phyloP scores from a whole-genome alignment of 2,113 vertebrate genomes.

The Bubo scandiacus region DNA sequence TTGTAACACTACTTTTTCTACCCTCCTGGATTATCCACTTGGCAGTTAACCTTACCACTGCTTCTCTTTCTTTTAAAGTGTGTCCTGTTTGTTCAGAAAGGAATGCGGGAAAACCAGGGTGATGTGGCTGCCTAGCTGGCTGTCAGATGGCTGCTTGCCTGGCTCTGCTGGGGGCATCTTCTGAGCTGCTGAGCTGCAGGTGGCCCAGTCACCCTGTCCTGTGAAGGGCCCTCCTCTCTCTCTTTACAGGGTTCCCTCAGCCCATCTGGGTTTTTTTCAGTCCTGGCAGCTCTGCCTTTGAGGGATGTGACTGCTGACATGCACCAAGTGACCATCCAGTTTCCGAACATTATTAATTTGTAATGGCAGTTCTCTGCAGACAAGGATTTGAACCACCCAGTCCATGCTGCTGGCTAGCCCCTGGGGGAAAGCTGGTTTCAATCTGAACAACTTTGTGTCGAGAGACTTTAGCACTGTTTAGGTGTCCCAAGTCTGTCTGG shows the following conservation, averaged over 20 bases:
- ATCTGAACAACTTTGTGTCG: neutral
- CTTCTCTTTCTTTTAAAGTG: neutral
- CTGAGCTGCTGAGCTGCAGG: neutral
- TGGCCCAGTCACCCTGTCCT: neutral
- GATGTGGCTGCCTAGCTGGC: rapidly evolving
- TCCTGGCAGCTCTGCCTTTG: neutral
- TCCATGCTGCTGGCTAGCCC: neutral
- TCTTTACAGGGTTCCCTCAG: neutral
- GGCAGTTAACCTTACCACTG: neutral
- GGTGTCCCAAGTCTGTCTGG: neutral
- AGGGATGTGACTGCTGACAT: neutral
- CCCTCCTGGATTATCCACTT: neutral
- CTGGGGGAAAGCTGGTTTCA: neutral
- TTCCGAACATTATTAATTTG: neutral
- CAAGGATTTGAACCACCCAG: neutral
- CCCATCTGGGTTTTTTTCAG: neutral
- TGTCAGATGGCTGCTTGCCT: rapidly evolving
- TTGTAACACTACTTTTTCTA: neutral
- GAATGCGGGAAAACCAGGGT: neutral
- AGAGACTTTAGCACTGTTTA: neutral
- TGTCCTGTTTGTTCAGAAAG: neutral
- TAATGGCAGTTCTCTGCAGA: neutral
- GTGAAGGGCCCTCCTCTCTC: neutral
- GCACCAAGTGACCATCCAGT: neutral
- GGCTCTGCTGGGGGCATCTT: neutral